Evolutionary conservation across 2,113 vertebrate genomes (phyloP).

Genomic region (Chascanopsetta lugubris): DNA sequence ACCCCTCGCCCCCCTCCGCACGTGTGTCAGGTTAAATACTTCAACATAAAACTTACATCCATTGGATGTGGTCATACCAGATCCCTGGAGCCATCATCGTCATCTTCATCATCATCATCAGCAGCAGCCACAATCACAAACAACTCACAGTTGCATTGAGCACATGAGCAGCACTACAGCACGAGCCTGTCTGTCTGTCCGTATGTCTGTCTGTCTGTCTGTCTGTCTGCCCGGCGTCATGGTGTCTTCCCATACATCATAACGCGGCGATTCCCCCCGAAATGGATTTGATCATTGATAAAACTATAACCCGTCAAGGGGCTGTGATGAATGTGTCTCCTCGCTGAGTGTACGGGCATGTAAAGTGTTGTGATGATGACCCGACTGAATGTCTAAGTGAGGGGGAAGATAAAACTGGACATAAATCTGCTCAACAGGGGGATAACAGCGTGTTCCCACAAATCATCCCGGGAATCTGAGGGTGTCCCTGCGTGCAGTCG

Average conservation of each 20-base stretch:
- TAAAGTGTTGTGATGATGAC: conserved; percentile 74
- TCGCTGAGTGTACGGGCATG: conserved; percentile 63
- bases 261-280: conserved; percentile 49
- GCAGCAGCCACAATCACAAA: not conserved
- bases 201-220: conserved; percentile 42
- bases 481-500: conserved; percentile 44
- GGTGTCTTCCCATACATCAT: conserved; percentile 48
- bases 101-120: conserved; percentile 13
- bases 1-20: not conserved
- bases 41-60: conserved; percentile 23
- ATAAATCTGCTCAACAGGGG: conserved; percentile 71
- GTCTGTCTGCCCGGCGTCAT: conserved; percentile 41
- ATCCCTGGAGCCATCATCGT: conserved; percentile 14
- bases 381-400: conserved; percentile 70
- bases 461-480: conserved; percentile 67
- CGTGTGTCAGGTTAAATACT: conserved; percentile 37
- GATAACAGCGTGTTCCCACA: conserved; percentile 65
- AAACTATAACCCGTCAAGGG: conserved; percentile 60
- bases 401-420: conserved; percentile 64
- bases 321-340: conserved; percentile 70
- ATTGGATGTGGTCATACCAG: conserved; percentile 8
- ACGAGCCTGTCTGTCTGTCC: conserved; percentile 43
- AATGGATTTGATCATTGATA: conserved; percentile 74
- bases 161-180: not conserved
- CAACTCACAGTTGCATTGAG: not conserved